phyloP scores from a whole-genome alignment of 2,113 vertebrate species.

The Oxygymnocypris stewartii region DNA sequence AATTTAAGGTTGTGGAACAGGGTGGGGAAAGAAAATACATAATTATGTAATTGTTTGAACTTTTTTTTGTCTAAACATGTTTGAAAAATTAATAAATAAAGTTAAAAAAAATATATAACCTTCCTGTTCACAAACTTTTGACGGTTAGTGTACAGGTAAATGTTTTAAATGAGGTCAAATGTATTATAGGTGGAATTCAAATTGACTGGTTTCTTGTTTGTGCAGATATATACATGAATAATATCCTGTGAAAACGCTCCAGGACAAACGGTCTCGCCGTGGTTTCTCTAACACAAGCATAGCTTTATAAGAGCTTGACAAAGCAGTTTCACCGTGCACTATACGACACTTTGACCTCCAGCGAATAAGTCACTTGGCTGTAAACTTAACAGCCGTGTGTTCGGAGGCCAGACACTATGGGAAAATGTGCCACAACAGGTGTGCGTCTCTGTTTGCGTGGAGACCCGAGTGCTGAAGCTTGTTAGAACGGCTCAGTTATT shows the following conservation, averaged over 20 bases:
- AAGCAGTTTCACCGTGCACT: background rate
- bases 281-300: background rate
- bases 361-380: background rate
- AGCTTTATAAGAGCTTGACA: background rate
- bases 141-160: too few species aligned
- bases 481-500: conserved; percentile 4
- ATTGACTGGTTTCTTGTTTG: background rate
- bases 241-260: background rate
- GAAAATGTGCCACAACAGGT: conserved; percentile 13
- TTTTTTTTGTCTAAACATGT: too few species aligned
- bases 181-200: background rate
- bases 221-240: background rate
- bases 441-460: background rate
- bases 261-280: background rate
- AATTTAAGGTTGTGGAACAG: too few species aligned
- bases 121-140: too few species aligned
- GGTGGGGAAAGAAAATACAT: too few species aligned
- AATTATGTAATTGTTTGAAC: too few species aligned
- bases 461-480: background rate
- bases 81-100: too few species aligned
- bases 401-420: background rate
- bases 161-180: background rate
- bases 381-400: conserved; percentile 2
- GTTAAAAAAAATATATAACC: too few species aligned
- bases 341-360: background rate